Conservation (phyloP, 2,113 vertebrate species). For the Acanthochromis polyacanthus region DNA sequence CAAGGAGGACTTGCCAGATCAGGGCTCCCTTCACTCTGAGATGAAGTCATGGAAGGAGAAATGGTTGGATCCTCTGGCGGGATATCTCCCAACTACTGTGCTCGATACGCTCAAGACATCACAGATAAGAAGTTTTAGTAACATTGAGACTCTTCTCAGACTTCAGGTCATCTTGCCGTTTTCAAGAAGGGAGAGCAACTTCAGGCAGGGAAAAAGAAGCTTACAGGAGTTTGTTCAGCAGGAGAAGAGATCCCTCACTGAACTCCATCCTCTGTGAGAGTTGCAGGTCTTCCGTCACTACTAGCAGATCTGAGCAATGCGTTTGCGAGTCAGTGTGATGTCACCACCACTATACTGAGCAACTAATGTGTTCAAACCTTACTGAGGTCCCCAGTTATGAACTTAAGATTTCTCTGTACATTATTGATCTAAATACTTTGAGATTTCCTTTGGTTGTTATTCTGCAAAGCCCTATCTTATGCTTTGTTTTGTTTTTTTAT, state of each 20-base stretch:
- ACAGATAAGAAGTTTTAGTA: slow-evolving; percentile 81
- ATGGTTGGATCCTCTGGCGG: slow-evolving; percentile 78
- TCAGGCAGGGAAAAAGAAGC: slow-evolving; percentile 80
- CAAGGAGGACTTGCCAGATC: slow-evolving; percentile 84
- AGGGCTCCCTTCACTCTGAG: slow-evolving; percentile 77
- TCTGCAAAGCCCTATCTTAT: slow-evolving; percentile 53
- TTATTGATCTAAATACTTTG: slow-evolving; percentile 68
- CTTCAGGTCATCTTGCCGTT: slow-evolving; percentile 83
- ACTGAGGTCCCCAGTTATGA: slow-evolving; percentile 63
- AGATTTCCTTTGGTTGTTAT: slow-evolving; percentile 66
- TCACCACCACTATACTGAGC: slow-evolving; percentile 62
- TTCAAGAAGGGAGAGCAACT: slow-evolving; percentile 82
- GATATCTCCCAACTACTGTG: slow-evolving; percentile 81
- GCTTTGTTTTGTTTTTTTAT: slow-evolving; percentile 54
- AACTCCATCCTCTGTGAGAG: slow-evolving; percentile 82
- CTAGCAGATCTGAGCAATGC: slow-evolving; percentile 42
- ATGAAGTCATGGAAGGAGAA: slow-evolving; percentile 83
- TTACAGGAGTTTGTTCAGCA: slow-evolving; percentile 80
- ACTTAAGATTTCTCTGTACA: slow-evolving; percentile 73
- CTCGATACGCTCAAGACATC: slow-evolving; percentile 83
- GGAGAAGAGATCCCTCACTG: slow-evolving; percentile 70
- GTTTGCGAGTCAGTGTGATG: slow-evolving; percentile 49
- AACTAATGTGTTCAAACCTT: slow-evolving; percentile 61
- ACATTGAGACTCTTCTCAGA: slow-evolving; percentile 85
- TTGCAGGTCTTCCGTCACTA: slow-evolving; percentile 55